Conservation (phyloP, 2,888 invertebrate species). For the Danaus chrysippus region DNA sequence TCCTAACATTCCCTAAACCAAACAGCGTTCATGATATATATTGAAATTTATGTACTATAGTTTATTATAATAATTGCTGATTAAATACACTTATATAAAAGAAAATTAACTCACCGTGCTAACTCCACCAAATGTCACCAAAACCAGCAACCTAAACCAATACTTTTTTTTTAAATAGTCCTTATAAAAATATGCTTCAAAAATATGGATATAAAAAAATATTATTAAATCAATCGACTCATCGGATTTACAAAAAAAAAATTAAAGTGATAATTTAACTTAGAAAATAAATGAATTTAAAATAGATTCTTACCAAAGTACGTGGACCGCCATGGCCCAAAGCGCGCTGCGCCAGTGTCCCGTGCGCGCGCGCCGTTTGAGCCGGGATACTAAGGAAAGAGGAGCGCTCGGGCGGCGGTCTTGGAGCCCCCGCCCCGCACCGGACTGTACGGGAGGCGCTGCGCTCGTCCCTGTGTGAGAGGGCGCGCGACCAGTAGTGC, state of each 20-base stretch:
- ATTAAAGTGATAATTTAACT: not conserved
- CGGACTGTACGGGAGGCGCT: conserved; percentile 35
- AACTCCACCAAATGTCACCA: conserved; percentile 59
- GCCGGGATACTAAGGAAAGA: conserved; percentile 76
- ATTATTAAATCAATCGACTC: not conserved
- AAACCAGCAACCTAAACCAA: conserved; percentile 61
- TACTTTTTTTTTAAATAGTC: not conserved
- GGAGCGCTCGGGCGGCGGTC: conserved; percentile 60
- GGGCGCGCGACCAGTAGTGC: conserved; percentile 72
- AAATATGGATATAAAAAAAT: conserved; percentile 1
- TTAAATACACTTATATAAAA: conserved; percentile 17
- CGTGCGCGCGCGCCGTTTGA: conserved; percentile 77
- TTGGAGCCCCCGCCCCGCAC: conserved; percentile 60
- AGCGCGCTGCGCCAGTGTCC: conserved; percentile 73
- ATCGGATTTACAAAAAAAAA: conserved; percentile 4
- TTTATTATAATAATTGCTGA: not conserved
- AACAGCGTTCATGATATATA: conserved; percentile 38
- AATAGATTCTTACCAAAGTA: conserved; percentile 62
- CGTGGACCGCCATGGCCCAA: conserved; percentile 74
- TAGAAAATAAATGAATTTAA: conserved; percentile 5
- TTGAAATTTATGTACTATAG: conserved; percentile 24
- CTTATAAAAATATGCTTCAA: not conserved
- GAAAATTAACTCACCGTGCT: conserved; percentile 55
- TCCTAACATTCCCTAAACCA: conserved; percentile 52
- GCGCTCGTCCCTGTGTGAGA: conserved; percentile 46